Evolutionary conservation across 2,888 invertebrate genomes (phyloP), one percentile per base, ranked within the genome.

Genomic region (Aspidiotus destructor): DNA sequence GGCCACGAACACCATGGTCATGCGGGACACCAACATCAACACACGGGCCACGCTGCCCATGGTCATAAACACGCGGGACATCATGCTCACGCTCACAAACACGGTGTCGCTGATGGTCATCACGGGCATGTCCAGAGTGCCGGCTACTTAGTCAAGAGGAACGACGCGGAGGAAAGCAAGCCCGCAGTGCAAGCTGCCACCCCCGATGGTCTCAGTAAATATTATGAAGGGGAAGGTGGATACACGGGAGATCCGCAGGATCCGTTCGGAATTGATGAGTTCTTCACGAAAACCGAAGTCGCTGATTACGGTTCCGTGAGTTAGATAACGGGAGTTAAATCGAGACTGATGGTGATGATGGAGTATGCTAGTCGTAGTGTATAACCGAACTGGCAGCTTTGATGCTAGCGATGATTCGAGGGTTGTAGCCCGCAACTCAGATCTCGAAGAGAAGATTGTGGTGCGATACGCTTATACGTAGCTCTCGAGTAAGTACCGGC

Each of bases 1-100:
- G 72, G 73, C 2, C 74, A 74, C 69, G 72, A 73, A 44, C 74
- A 74, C 55, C 72, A 73, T 15, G 73, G 73, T 8, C 71, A 72
- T 57, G 70, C 70, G 6, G 69, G 70, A 41, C 73, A 73, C 58
- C 53, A 42, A 11, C 73, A 73, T 67, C 65, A 69, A 10, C 73
- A 73, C 57, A 68, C 71, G n/a, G 73, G 73, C 1, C 70, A 72
- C 42, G 70, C 72, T 11, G 70, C 71, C 10, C 73, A 73, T 58
- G 70, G 65, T 13, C 73, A 73, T 61, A 73, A 73, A 40, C 73
- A 73, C 52, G 62, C 71, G 53, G 73, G 73, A 1, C 69, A 72
- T 41, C 70, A 70, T 28, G 67, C 71, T 42, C 73, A 73, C 65
- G 69, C 71, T 10, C 74, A 73, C 9, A 72, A 73, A 17, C 71